Conservation (phyloP, 2,797 vertebrate species). For the Pseudotriccus pelzelni region DNA sequence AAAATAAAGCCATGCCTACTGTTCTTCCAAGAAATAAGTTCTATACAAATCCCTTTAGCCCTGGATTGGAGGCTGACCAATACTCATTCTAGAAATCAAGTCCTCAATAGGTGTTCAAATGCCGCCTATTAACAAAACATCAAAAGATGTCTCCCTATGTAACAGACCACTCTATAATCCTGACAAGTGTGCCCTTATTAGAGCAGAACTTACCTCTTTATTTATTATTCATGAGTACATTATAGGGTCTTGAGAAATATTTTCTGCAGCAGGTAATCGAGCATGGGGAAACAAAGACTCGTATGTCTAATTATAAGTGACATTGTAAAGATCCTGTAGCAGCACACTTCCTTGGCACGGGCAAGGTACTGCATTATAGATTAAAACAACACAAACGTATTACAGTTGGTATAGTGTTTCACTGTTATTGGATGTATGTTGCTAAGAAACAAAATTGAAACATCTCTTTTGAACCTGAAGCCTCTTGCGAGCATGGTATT, state of each 20-base stretch:
- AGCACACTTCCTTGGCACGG: neutral
- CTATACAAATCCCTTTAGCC: neutral
- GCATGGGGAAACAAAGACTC: neutral
- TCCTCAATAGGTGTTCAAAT: neutral
- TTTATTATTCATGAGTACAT: slow-evolving; percentile 52
- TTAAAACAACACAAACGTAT: neutral
- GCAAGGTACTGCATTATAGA: slow-evolving; percentile 19
- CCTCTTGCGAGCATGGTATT: neutral
- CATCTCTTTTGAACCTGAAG: slow-evolving; percentile 38
- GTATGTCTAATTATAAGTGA: neutral
- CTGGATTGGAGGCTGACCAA: neutral
- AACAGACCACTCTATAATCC: neutral
- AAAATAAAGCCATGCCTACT: neutral
- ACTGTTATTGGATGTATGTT: slow-evolving; percentile 36
- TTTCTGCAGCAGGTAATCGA: slow-evolving; percentile 5
- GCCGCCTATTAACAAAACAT: slow-evolving; percentile 27
- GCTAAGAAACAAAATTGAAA: slow-evolving; percentile 67
- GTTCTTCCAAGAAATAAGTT: neutral
- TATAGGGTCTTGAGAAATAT: neutral
- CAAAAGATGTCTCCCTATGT: neutral
- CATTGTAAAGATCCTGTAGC: neutral
- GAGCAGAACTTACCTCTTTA: slow-evolving; percentile 29
- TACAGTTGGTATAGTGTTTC: slow-evolving; percentile 1
- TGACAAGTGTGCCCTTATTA: slow-evolving; percentile 25
- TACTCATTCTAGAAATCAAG: neutral